Evolutionary conservation across 1,140 invertebrate genomes (phyloP).

Genomic region (Tetraneura akinire): DNA sequence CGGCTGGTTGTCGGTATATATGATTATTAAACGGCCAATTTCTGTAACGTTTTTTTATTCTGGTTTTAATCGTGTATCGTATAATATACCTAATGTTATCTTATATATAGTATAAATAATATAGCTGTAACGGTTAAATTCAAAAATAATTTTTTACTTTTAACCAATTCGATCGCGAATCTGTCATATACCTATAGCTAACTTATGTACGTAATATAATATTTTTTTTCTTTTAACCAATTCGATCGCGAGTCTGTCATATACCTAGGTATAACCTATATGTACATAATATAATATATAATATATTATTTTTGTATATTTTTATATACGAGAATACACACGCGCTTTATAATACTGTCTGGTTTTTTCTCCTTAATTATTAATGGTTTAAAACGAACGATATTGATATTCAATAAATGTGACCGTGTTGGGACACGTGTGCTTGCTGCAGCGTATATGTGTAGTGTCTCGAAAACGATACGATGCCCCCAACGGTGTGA

Average conservation of each 20-base stretch:
- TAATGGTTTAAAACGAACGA: background rate
- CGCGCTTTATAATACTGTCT: background rate
- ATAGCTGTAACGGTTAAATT: slow-evolving; percentile 4
- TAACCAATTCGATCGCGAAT: background rate
- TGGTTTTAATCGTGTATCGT: background rate
- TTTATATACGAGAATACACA: background rate
- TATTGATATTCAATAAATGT: slow-evolving; percentile 38
- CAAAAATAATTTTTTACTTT: background rate
- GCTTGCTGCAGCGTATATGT: background rate
- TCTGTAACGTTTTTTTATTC: slow-evolving; percentile 38
- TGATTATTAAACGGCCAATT: slow-evolving; percentile 28
- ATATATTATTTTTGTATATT: too few relatives aligned
- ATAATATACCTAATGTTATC: background rate
- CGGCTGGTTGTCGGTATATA: slow-evolving; percentile 27
- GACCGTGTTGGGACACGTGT: background rate
- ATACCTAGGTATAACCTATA: too few relatives aligned
- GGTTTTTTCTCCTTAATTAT: background rate
- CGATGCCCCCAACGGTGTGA: slow-evolving; percentile 9
- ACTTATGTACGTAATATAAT: too few relatives aligned
- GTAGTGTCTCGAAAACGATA: background rate
- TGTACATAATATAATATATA: too few relatives aligned
- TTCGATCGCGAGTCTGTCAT: too few relatives aligned
- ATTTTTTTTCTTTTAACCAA: too few relatives aligned
- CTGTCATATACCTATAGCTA: too few relatives aligned
- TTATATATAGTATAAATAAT: background rate